A percentile compares a stretch with the other conserved stretches of the same genome.
Conservation (phyloP, 2,888 invertebrate species). For the Hofmannophila pseudospretella region DNA sequence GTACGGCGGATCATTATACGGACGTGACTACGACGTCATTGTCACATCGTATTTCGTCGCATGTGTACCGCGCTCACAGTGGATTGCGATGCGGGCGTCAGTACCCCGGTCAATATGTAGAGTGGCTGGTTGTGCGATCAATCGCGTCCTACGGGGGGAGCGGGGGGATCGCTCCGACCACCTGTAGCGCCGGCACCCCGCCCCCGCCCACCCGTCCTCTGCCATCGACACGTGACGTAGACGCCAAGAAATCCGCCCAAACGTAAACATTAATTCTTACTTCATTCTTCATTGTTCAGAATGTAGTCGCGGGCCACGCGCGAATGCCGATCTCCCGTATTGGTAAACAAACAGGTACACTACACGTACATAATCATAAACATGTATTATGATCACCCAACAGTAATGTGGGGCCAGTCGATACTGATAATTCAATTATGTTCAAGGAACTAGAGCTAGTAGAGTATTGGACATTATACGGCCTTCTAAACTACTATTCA, state of each 20-base stretch:
- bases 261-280: conserved; percentile 77
- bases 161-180: conserved; percentile 49
- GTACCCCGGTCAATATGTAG: conserved; percentile 75
- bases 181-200: conserved; percentile 53
- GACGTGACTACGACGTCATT: conserved; percentile 12
- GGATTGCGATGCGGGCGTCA: conserved; percentile 65
- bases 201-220: conserved; percentile 24
- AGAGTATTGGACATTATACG: too few relatives aligned
- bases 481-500: too few relatives aligned
- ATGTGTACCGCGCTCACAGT: conserved; percentile 52
- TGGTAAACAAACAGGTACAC: conserved; percentile 70
- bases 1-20: conserved; percentile 13
- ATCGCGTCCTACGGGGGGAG: conserved; percentile 58
- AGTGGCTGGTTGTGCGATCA: conserved; percentile 73
- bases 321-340: conserved; percentile 64
- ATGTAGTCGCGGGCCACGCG: conserved; percentile 65
- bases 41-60: conserved; percentile 38
- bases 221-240: conserved; percentile 73
- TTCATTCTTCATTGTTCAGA: conserved; percentile 75
- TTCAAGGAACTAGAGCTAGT: conserved; percentile 43
- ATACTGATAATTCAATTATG: conserved; percentile 59
- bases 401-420: conserved; percentile 25
- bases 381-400: background rate
- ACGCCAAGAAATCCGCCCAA: conserved; percentile 73
- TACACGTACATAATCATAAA: conserved; percentile 13